phyloP scores from a whole-genome alignment of 2,888 invertebrate species.

The Cistogaster globosa region DNA sequence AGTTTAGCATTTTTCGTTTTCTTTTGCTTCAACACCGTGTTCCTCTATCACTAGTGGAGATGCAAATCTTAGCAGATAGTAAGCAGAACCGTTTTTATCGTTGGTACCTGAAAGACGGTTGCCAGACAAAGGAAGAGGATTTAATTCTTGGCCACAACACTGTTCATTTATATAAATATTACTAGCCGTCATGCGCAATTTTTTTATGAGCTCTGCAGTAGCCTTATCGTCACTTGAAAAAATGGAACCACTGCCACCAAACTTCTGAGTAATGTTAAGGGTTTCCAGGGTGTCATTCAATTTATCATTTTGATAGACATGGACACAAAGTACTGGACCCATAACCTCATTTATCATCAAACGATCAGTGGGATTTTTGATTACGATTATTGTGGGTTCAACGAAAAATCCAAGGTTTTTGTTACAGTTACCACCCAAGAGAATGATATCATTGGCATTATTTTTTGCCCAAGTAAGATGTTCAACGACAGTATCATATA shows the following conservation, averaged over 20 bases:
- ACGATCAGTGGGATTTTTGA: constrained; percentile 61
- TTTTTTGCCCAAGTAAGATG: constrained; percentile 57
- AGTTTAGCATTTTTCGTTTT: background rate
- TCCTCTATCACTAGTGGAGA: constrained; percentile 96
- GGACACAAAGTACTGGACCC: constrained; percentile 68
- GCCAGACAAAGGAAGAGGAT: constrained; percentile 98
- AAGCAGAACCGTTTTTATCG: constrained; percentile 98
- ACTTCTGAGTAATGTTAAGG: constrained; percentile 46
- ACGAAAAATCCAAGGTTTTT: constrained; percentile 69
- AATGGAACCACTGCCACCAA: constrained; percentile 63
- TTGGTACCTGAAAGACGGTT: constrained; percentile 97
- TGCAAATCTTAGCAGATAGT: constrained; percentile 93
- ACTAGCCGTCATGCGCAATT: constrained; percentile 93
- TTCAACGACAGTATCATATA: constrained; percentile 52
- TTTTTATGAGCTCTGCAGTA: constrained; percentile 88
- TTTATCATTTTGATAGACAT: constrained; percentile 65
- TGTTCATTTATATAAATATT: constrained; percentile 99
- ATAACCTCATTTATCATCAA: constrained; percentile 66
- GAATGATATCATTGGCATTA: constrained; percentile 79
- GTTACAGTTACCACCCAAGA: constrained; percentile 65
- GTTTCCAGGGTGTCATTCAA: constrained; percentile 54
- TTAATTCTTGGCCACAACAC: constrained; percentile 98
- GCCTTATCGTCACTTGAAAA: constrained; percentile 84
- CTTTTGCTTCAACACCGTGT: background rate
- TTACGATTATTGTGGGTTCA: constrained; percentile 67